Conservation (phyloP, 2,888 invertebrate species). For the Ichneumon xanthorius region DNA sequence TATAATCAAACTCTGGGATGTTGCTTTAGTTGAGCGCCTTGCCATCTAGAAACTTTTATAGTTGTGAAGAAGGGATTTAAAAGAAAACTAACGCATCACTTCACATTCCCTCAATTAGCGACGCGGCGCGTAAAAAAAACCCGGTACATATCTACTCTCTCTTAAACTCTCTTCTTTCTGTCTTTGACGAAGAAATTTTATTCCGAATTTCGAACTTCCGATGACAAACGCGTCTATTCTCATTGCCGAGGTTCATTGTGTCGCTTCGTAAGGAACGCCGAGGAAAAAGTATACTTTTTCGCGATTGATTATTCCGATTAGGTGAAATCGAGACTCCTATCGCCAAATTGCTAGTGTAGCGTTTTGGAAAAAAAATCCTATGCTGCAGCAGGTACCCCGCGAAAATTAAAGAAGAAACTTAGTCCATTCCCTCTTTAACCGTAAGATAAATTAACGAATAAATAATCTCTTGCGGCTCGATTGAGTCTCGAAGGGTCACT, state of each 20-base stretch:
- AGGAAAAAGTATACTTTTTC: slow-evolving; percentile 4
- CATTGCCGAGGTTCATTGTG: slow-evolving; percentile 7
- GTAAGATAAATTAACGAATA: slow-evolving; percentile 34
- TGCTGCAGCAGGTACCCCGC: slow-evolving; percentile 5
- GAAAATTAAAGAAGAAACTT: slow-evolving; percentile 53
- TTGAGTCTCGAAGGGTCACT: slow-evolving; percentile 25
- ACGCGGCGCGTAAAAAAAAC: slow-evolving; percentile 41
- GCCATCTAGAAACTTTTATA: slow-evolving; percentile 31
- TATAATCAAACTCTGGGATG: slow-evolving; percentile 33
- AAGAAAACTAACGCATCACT: slow-evolving; percentile 1
- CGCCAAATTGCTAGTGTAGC: slow-evolving; percentile 21
- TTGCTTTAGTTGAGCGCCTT: slow-evolving; percentile 36
- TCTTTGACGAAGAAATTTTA: slow-evolving; percentile 45
- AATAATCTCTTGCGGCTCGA: slow-evolving; percentile 44
- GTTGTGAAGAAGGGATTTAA: neutral
- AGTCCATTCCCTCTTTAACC: slow-evolving; percentile 64
- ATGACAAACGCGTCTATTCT: slow-evolving; percentile 36
- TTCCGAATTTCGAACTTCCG: slow-evolving; percentile 40
- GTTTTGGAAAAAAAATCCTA: neutral
- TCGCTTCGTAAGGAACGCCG: slow-evolving; percentile 12
- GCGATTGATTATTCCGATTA: slow-evolving; percentile 36
- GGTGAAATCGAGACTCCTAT: slow-evolving; percentile 46
- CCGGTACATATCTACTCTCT: slow-evolving; percentile 55
- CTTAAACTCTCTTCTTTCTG: neutral
- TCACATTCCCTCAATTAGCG: slow-evolving; percentile 22